These are phyloP conservation scores for Lamprologus ornatipinnis DNA, from an alignment of 2,113 vertebrate genomes.

Conservation along the genomic window DNA sequence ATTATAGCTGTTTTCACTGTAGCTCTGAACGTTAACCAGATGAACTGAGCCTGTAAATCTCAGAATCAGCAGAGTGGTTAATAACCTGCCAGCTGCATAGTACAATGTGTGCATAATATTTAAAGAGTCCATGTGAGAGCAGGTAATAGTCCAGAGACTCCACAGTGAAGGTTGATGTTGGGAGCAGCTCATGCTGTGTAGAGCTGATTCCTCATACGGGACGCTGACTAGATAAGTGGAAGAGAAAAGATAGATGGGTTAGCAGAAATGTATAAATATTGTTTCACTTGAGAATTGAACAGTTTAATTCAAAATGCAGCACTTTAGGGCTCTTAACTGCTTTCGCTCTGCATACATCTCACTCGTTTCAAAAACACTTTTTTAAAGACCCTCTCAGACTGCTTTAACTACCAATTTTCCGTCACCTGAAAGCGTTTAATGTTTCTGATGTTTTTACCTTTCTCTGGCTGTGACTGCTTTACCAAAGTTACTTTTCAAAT, in stretches of 20 bases:
- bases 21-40: background rate
- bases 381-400: background rate
- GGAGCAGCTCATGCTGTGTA: background rate
- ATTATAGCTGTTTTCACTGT: background rate
- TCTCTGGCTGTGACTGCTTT: background rate
- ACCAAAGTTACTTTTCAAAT: background rate
- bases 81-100: background rate
- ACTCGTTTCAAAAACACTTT: background rate
- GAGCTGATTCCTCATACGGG: background rate
- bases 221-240: background rate
- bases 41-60: background rate
- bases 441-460: background rate
- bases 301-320: background rate
- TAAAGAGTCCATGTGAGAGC: background rate
- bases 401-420: background rate
- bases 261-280: background rate
- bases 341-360: background rate
- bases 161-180: background rate
- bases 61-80: background rate
- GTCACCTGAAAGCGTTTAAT: rapidly evolving
- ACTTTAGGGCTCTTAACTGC: background rate
- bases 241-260: background rate
- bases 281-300: background rate
- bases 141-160: background rate
- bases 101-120: background rate